Base-by-base conservation (phyloP, 2,888 invertebrate species). In the Malacosoma neustria region DNA sequence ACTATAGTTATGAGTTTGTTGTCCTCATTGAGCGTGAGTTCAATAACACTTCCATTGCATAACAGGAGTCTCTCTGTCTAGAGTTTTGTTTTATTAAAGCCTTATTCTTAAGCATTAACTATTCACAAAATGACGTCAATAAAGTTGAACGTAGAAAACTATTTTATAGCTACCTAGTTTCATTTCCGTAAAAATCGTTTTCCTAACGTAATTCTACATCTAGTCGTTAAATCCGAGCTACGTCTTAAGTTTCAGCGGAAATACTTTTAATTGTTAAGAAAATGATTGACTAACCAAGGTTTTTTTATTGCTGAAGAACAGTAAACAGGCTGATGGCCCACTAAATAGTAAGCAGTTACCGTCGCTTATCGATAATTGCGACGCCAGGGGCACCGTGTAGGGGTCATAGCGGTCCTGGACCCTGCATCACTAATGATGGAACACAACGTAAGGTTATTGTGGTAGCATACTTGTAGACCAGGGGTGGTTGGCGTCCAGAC, bases 41-140 rank as follows among this genome's bases (percentile, higher is more conserved):
- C 43, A 46, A 38, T 39, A 39, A 46, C 50, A 49, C 43, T 52
- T 54, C 49, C 50, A 49, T 59, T 54, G 55, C 48, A 46, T 60
- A 70, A 66, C 47, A 50, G 75, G 74, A 60, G 76, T 68, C 76
- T 43, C 45, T 43, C 47, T 55, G 76, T 76, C 76, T 77, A 55
- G 59, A 49, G 50, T 51, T 51, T 42, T 47, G 37, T 54, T 51
- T 50, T 51, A 51, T 51, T 48, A 41, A 48, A 41, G 47, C 45
- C 48, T 41, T 45, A 38, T 50, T 39, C 47, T 44, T 42, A 49
- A 49, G 45, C 37, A 45, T 29, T 35, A 47, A 47, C 9, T 22
- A 22, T 22, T 22, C 5, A 22, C 22, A 22, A 7, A 22, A 22
- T 22, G 22, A 22, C 22, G 3, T 0, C 29, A 37, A 37, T 33